Evolutionary conservation across 1,140 invertebrate genomes (phyloP).

Genomic region (Zophobas atratus): DNA sequence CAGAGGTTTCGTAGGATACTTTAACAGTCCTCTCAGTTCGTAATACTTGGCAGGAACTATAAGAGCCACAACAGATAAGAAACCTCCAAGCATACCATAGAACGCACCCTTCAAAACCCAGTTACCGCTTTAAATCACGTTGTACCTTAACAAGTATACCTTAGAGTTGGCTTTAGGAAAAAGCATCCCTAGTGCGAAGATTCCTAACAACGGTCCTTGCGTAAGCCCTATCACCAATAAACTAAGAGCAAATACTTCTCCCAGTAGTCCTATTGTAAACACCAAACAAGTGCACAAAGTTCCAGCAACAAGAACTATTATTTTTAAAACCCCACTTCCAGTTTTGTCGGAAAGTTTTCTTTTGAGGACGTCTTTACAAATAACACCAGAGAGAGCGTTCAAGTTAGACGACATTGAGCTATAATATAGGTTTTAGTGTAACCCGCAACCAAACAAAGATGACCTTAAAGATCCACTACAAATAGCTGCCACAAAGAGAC

Average conservation of each 20-base stretch:
- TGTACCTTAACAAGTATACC: constrained; percentile 62
- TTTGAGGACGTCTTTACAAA: too few species aligned
- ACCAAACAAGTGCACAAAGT: too few species aligned
- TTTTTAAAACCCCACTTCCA: too few species aligned
- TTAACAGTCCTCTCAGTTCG: too few species aligned
- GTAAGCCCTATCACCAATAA: constrained; percentile 76
- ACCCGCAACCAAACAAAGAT: neutral
- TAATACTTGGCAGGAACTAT: too few species aligned
- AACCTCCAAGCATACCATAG: constrained; percentile 51
- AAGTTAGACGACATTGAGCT: constrained; percentile 79
- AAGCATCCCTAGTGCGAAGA: constrained; percentile 80
- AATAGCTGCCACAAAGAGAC: constrained; percentile 77
- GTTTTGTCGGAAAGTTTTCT: too few species aligned
- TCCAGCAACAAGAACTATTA: too few species aligned
- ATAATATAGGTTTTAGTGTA: constrained; percentile 13
- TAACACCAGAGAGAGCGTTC: constrained; percentile 78
- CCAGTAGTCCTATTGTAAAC: constrained; percentile 73
- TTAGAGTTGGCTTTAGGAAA: constrained; percentile 76
- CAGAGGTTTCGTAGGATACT: too few species aligned
- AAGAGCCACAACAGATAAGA: constrained; percentile 45
- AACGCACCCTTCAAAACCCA: constrained; percentile 63
- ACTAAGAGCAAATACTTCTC: constrained; percentile 74
- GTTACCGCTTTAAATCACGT: too few species aligned
- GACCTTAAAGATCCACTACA: constrained; percentile 79
- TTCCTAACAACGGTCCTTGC: constrained; percentile 76